Base-by-base conservation (phyloP, 2,888 invertebrate species). In the Pheosia gnoma region DNA sequence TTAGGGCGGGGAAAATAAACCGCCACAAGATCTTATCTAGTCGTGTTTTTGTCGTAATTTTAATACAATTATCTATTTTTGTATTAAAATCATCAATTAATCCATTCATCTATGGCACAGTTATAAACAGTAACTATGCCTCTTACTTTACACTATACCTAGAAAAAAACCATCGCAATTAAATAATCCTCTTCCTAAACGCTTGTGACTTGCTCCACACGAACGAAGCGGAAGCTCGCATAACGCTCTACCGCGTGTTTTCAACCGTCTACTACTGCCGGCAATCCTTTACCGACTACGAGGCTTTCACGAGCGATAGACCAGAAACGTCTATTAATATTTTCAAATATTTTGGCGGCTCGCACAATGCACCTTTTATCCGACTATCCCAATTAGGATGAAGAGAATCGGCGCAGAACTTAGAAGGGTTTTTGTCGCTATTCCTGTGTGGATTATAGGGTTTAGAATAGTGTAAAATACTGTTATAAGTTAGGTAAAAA, bases 241-340 rank as follows among this genome's bases (percentile, higher is more conserved):
- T 77, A 77, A 82, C 83, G 83, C 84, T 82, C 73, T 76, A 75
- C 64, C 77, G 82, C 80, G 75, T 79, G 83, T 83, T 85, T 75
- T 84, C 84, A 83, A 86, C 82, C 85, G 81, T 85, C 75, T 82
- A 82, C 85, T 84, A 82, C 83, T 77, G 80, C 77, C 79, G 75
- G 78, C 90, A 92, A 93, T 93, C 92, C 92, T 92, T 92, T 90
- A 83, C 86, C 74, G 77, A 74, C 84, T 39, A 10, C 55, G 87
- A 88, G 82, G 89, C 90, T 89, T 92, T 92, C 82, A 86, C 79
- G 82, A 85, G 87, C 86, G 89, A 81, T 77, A 89, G 88, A 84
- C 83, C 88, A 86, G 83, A 86, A 89, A 85, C 79, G 77, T 83
- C 82, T 85, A 85, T 84, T 85, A 87, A 91, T 88, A 88, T 86